These are phyloP conservation scores for Microcebus lehilahytsara DNA, from an alignment of 2,113 vertebrate species.

Conservation along the genomic window DNA sequence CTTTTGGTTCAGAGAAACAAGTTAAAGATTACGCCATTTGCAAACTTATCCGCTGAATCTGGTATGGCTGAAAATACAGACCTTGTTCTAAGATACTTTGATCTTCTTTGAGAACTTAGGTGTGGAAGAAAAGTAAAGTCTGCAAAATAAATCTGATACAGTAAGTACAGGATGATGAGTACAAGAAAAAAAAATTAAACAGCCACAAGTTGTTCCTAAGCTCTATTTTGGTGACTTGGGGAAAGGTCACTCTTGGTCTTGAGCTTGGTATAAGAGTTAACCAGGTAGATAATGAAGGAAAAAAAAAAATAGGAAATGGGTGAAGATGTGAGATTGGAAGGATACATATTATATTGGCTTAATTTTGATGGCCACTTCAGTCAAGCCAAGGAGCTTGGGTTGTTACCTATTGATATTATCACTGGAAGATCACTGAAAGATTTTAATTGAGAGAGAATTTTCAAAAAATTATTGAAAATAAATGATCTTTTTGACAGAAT, in stretches of 20 bases:
- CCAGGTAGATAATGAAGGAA: background rate
- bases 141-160: background rate
- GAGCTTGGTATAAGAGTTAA: background rate
- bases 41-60: background rate
- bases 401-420: background rate
- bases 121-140: background rate
- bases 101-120: too few species aligned
- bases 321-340: background rate
- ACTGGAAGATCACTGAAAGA: too few species aligned
- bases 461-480: background rate
- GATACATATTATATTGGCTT: rapidly evolving
- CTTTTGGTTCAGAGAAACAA: background rate
- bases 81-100: too few species aligned
- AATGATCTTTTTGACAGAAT: background rate
- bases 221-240: background rate
- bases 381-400: background rate
- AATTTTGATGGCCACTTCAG: background rate
- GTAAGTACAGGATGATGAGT: too few species aligned
- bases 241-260: background rate
- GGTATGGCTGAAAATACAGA: background rate
- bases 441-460: background rate
- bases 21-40: background rate
- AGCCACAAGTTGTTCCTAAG: background rate
- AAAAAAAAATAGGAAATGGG: background rate
- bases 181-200: too few species aligned